A percentile compares a stretch with the other conserved stretches of the same genome.
These are phyloP conservation scores for Scalopus aquaticus DNA, from an alignment of 2,113 vertebrate genomes.

Conservation along the genomic window DNA sequence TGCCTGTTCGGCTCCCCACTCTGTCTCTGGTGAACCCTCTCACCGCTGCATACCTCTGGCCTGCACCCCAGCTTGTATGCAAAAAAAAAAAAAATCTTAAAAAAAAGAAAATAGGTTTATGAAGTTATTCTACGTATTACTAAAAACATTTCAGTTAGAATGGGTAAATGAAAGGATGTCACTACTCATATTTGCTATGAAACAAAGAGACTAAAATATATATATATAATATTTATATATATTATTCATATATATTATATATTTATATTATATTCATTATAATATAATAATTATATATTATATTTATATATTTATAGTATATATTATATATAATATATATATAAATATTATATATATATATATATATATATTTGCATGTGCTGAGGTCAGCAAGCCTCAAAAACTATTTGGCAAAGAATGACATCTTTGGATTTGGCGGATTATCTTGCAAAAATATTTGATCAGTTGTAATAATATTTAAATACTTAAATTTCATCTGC, in stretches of 20 bases:
- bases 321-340: no score
- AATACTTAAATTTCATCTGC: conserved; percentile 62
- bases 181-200: neutral
- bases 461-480: conserved; percentile 70
- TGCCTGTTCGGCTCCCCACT: no score
- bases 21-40: no score
- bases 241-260: no score
- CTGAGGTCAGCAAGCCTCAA: neutral
- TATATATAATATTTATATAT: no score
- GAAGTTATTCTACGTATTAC: conserved; percentile 8
- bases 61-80: no score
- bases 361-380: neutral
- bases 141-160: neutral
- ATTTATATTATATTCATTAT: no score
- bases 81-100: no score
- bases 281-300: no score
- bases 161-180: conserved; percentile 4
- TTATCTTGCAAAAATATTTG: conserved; percentile 68
- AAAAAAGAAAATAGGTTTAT: neutral
- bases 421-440: neutral
- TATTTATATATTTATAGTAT: no score
- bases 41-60: no score
- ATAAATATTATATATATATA: no score
- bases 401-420: conserved; percentile 47
- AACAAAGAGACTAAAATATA: conserved; percentile 33